Conservation (phyloP, 2,797 vertebrate species). For the Valencia hispanica region DNA sequence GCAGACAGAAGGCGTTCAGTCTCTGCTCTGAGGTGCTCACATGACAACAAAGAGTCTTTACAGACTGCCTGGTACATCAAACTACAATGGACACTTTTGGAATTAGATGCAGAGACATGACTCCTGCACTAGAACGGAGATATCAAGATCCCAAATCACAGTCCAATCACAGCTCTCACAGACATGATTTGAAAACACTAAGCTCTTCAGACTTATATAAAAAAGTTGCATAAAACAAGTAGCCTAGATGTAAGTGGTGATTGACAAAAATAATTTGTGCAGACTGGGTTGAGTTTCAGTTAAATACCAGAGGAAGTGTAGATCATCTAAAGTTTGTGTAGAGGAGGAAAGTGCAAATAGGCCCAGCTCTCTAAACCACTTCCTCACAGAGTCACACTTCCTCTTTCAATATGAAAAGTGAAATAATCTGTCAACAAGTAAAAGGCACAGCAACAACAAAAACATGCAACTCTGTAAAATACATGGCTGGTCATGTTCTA, state of each 20-base stretch:
- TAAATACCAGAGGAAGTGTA: slow-evolving; percentile 11
- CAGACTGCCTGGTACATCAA: not conserved
- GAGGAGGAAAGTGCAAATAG: slow-evolving; percentile 9
- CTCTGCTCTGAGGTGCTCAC: not conserved
- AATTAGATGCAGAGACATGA: not conserved
- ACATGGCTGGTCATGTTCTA: not conserved
- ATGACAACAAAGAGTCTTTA: not conserved
- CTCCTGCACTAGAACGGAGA: not conserved
- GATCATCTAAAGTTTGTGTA: not conserved
- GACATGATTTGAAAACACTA: not conserved
- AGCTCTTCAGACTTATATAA: not conserved
- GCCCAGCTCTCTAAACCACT: slow-evolving; percentile 42
- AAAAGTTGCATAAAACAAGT: slow-evolving; percentile 1
- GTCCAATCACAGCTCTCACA: not conserved
- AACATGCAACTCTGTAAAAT: not conserved
- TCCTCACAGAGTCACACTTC: slow-evolving; percentile 51
- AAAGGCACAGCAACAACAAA: not conserved
- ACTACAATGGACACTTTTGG: not conserved
- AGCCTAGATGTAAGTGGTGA: not conserved
- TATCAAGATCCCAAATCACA: not conserved
- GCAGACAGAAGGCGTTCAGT: slow-evolving; percentile 23
- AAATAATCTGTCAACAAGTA: not conserved
- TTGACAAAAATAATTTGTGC: not conserved
- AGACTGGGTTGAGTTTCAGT: slow-evolving; percentile 28
- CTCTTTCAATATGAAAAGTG: slow-evolving; percentile 26